Conservation (phyloP, 2,888 invertebrate genomes). For the Nemurella pictetii region DNA sequence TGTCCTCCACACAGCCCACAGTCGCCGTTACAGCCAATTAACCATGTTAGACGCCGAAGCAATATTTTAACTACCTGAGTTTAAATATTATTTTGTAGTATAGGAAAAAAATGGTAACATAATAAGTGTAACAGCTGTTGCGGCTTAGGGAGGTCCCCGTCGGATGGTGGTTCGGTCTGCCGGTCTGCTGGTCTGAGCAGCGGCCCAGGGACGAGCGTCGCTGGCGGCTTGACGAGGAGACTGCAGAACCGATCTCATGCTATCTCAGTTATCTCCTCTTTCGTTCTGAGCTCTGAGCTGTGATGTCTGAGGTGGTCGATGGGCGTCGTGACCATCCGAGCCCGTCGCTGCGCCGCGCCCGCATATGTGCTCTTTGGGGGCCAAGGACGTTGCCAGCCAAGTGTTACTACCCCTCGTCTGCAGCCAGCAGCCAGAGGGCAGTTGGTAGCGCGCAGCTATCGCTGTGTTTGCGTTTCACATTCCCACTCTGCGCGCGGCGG, state of each 20-base stretch:
- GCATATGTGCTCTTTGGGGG: neutral
- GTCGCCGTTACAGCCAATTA: neutral
- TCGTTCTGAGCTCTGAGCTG: neutral
- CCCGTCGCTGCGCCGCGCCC: neutral
- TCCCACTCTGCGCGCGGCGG: neutral
- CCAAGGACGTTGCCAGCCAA: neutral
- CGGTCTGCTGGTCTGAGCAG: neutral
- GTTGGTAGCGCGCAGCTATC: neutral
- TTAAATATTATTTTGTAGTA: neutral
- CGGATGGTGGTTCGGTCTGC: neutral
- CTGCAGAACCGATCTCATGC: neutral
- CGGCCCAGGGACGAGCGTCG: neutral
- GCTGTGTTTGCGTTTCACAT: neutral
- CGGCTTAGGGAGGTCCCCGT: neutral
- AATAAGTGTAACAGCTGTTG: neutral
- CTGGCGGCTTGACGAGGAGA: neutral
- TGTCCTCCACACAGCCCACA: neutral
- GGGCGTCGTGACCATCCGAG: neutral
- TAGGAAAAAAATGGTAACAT: neutral
- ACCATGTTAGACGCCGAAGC: neutral
- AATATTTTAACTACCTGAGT: constrained; percentile 10
- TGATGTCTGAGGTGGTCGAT: neutral
- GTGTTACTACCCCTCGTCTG: neutral
- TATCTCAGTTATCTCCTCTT: neutral
- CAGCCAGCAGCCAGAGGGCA: too few species aligned